Conservation (phyloP, 2,888 invertebrate species). For the Busseola fusca region DNA sequence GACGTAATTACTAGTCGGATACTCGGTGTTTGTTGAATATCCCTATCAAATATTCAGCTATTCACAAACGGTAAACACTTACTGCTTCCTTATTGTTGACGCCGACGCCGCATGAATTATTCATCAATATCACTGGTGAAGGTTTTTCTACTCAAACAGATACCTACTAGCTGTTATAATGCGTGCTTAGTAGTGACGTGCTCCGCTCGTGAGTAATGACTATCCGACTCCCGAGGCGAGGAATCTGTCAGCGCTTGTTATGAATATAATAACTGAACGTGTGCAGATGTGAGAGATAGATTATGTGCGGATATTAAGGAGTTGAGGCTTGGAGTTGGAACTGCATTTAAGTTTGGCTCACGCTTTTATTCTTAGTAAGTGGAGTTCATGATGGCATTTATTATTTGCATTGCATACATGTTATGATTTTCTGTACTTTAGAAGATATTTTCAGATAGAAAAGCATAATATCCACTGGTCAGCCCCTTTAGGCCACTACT, state of each 20-base stretch:
- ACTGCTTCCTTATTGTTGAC: conserved; percentile 64
- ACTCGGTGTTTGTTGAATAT: conserved; percentile 34
- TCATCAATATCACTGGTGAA: conserved; percentile 58
- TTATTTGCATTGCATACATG: background rate
- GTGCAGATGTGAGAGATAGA: conserved; percentile 40
- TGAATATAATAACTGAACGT: conserved; percentile 51
- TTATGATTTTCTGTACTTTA: background rate
- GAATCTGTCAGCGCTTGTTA: conserved; percentile 54
- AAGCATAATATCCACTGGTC: background rate
- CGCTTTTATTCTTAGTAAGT: conserved; percentile 22
- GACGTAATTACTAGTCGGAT: conserved; percentile 45
- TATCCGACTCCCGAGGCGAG: conserved; percentile 36
- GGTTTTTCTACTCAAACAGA: conserved; percentile 63
- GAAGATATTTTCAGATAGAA: background rate
- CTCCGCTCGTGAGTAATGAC: conserved; percentile 47
- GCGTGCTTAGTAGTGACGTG: conserved; percentile 57
- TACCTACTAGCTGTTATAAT: conserved; percentile 59
- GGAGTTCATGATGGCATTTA: background rate
- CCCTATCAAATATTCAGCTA: conserved; percentile 56
- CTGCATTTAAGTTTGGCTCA: conserved; percentile 42
- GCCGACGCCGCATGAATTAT: conserved; percentile 60
- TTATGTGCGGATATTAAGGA: conserved; percentile 37
- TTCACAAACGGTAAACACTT: conserved; percentile 62
- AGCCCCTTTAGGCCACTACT: background rate
- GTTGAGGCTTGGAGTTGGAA: conserved; percentile 28